Evolutionary conservation across 2,113 vertebrate species (phyloP).

Genomic region (Periophthalmodon schlosseri): DNA sequence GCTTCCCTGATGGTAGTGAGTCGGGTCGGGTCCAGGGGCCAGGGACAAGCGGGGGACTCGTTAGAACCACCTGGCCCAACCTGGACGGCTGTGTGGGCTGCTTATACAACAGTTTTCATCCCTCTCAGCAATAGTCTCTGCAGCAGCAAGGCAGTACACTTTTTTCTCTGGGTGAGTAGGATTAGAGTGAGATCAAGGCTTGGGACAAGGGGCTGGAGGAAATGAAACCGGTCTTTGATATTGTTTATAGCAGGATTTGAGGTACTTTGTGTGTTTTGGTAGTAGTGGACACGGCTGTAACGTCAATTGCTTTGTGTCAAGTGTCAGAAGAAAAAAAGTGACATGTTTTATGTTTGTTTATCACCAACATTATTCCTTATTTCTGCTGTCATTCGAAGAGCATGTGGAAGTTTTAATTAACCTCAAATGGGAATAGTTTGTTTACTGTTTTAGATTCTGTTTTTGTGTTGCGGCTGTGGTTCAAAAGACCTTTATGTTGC

Average conservation of each 20-base stretch:
- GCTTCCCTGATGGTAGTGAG: constrained; percentile 68
- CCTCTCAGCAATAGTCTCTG: constrained; percentile 79
- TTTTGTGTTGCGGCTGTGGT: constrained; percentile 16
- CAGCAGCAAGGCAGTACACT: constrained; percentile 79
- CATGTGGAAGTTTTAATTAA: neutral
- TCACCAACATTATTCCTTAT: neutral
- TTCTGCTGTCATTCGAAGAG: neutral
- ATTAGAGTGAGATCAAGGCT: constrained; percentile 1
- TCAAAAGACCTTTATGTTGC: constrained; percentile 23
- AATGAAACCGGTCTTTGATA: neutral
- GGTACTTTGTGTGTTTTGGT: neutral
- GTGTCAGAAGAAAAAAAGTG: neutral
- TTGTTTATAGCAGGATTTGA: constrained; percentile 8
- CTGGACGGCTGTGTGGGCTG: constrained; percentile 74
- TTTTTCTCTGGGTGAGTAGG: constrained; percentile 80
- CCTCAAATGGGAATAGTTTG: neutral
- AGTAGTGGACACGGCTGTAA: neutral
- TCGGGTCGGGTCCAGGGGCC: constrained; percentile 73
- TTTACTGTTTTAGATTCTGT: neutral
- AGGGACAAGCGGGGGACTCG: constrained; percentile 59
- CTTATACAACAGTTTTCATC: constrained; percentile 80
- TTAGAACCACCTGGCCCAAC: constrained; percentile 36
- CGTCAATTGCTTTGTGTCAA: neutral
- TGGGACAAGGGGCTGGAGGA: constrained; percentile 3
- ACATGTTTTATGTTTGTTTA: neutral